Evolutionary conservation across 2,113 vertebrate genomes (phyloP).

Genomic region (Hemichromis elongatus): DNA sequence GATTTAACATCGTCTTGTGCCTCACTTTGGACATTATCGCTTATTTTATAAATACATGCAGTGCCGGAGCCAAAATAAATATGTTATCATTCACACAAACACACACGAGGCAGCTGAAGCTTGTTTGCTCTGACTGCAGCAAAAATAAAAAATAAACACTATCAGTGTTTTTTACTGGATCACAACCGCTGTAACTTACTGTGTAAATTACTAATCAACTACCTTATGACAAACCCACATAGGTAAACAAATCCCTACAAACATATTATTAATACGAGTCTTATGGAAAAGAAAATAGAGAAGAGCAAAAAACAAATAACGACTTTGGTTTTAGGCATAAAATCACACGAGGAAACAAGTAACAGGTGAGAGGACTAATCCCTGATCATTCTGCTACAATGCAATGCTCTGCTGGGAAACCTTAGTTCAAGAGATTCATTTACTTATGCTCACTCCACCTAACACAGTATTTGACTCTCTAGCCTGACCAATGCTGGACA

Average conservation of each 20-base stretch:
- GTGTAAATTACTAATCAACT: not conserved
- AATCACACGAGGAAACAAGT: not conserved
- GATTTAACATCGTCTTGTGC: not conserved
- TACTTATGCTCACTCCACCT: not conserved
- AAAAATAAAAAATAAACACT: conserved; percentile 31
- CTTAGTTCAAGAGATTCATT: not conserved
- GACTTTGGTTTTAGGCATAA: not conserved
- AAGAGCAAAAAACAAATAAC: not conserved
- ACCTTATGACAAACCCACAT: conserved; percentile 26
- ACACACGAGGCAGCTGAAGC: not conserved
- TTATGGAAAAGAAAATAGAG: not conserved
- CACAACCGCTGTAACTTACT: not conserved
- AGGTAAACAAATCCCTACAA: conserved; percentile 37
- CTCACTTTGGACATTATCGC: not conserved
- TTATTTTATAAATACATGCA: not conserved
- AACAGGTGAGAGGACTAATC: not conserved
- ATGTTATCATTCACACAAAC: conserved; percentile 19
- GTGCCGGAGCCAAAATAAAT: not conserved
- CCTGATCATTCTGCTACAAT: not conserved
- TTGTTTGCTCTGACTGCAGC: conserved; percentile 45
- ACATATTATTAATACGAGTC: conserved; percentile 19
- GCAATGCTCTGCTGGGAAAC: not conserved
- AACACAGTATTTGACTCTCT: not conserved
- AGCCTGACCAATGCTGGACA: not conserved
- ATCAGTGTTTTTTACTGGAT: not conserved